Base-by-base conservation (phyloP, 2,113 vertebrate species). In the Microcebus lehilahytsara region DNA sequence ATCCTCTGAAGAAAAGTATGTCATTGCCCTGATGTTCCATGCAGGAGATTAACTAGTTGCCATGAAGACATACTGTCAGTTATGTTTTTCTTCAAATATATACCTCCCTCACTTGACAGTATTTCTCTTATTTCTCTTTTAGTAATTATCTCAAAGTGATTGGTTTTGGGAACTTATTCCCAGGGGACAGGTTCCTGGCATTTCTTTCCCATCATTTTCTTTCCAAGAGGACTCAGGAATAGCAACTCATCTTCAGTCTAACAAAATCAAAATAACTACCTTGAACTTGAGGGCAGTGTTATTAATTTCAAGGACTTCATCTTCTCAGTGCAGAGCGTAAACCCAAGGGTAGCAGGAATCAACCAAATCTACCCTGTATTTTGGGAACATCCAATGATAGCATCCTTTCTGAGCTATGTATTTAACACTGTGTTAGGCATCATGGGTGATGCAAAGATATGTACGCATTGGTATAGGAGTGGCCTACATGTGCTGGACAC, bases 11-110 rank as follows among this genome's bases (percentile, higher is more conserved):
- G 32, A 93, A 95, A 96, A 79, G 27, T 46, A 14, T 67, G 27
- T 74, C 34, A 34, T 64, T 92, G 40, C 58, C 51, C 92, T 93
- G 72, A 66, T 96, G 51, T 81, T n/a, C 85, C 49, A 66, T 49
- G 42, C 30, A 77, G 72, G 27, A 91, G 96, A 95, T 80, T 81
- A 80, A 85, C 66, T 78, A 40, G 86, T 89, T 91, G 74, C 79
- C 77, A 56, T n/a, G 30, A 87, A 92, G 80, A 67, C 37, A 81
- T 19, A 17, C 40, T 94, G 81, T 91, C 92, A 78, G 51, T 95
- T 96, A 66, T 30, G 2, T 77, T 97, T 95, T 97, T 49, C 79
- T 97, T 96, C 94, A 97, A 58, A 67, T 93, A 71, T 32, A 25
- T 87, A 30, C 72, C n/a, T 91, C 3, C 40, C 60, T 85, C 37